Conservation (phyloP, 2,797 vertebrate species). For the Brotula barbata region DNA sequence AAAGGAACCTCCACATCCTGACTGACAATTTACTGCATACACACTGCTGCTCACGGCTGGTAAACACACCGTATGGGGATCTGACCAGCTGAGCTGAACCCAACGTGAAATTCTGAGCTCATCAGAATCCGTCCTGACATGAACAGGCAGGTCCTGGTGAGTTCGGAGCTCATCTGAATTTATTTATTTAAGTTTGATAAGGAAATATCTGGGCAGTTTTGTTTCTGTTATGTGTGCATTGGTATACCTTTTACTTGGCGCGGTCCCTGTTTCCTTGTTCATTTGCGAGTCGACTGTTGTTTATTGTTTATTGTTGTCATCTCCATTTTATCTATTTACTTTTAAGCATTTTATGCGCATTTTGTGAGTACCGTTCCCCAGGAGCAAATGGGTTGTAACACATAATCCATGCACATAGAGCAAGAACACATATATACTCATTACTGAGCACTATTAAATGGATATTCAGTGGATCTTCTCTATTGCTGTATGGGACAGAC, state of each 20-base stretch:
- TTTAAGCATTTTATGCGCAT: neutral
- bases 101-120: no score
- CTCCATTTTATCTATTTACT: neutral
- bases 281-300: neutral
- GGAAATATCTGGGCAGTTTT: no score
- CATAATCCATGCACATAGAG: slow-evolving; percentile 6
- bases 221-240: neutral
- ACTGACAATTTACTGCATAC: no score
- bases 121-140: no score
- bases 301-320: neutral
- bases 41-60: no score
- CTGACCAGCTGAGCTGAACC: no score
- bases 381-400: neutral
- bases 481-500: slow-evolving; percentile 18
- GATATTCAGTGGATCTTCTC: slow-evolving; percentile 22
- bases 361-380: neutral
- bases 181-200: no score
- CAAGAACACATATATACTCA: slow-evolving; percentile 13
- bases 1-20: no score
- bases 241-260: neutral
- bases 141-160: no score
- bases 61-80: no score
- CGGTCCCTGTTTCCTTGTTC: neutral
- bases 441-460: slow-evolving; percentile 42
- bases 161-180: no score